These are phyloP conservation scores for Helicoverpa zea DNA, from an alignment of 1,140 invertebrate species.

Conservation along the genomic window DNA sequence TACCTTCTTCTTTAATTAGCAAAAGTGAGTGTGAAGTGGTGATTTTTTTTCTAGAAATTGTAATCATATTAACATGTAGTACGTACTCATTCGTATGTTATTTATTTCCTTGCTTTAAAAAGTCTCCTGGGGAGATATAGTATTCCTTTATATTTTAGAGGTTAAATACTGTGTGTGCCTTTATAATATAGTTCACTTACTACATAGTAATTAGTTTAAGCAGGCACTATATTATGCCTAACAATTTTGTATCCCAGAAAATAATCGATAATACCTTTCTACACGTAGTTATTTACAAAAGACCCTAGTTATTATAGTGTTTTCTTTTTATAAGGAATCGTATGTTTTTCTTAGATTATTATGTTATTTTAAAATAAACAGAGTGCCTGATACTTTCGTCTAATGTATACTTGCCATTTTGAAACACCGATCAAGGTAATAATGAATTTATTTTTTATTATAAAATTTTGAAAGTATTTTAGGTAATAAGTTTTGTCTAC, in stretches of 20 bases:
- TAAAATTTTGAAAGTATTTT: constrained; percentile 65
- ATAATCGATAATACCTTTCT: background rate
- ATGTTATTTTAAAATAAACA: background rate
- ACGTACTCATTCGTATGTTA: background rate
- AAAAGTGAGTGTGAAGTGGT: background rate
- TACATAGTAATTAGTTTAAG: background rate
- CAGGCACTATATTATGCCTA: background rate
- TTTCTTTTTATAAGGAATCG: background rate
- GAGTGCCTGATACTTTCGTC: background rate
- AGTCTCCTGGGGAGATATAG: constrained; percentile 36
- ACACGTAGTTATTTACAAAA: background rate
- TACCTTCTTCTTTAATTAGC: background rate
- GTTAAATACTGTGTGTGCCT: constrained; percentile 22
- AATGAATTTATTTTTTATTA: constrained; percentile 59
- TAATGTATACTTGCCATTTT: constrained; percentile 51
- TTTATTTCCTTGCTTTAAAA: constrained; percentile 33
- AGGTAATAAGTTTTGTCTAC: constrained; percentile 61
- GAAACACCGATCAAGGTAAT: constrained; percentile 45
- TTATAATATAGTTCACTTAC: background rate
- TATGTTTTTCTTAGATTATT: background rate
- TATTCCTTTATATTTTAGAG: constrained; percentile 23
- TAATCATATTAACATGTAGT: constrained; percentile 15
- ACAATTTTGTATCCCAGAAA: constrained; percentile 7
- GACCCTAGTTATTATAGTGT: constrained; percentile 5
- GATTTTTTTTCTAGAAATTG: background rate